Evolutionary conservation across 2,113 vertebrate genomes (phyloP).

Genomic region (Callospermophilus lateralis): DNA sequence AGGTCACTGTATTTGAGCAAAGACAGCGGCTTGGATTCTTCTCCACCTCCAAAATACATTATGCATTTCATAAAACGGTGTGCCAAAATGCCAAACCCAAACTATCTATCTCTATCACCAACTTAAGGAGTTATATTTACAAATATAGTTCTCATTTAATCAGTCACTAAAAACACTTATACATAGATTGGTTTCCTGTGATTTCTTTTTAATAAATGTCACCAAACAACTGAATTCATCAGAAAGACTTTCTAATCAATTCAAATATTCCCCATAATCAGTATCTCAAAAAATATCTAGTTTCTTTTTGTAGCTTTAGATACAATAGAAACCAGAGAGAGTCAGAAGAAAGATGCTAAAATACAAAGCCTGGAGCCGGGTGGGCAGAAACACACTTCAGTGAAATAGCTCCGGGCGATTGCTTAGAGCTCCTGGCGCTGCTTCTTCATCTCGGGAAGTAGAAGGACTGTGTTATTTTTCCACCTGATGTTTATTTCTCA

Average conservation of each 20-base stretch:
- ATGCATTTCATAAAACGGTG: background rate
- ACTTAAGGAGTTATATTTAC: background rate
- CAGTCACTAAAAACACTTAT: background rate
- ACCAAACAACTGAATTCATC: background rate
- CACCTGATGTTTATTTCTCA: background rate
- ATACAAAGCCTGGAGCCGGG: background rate
- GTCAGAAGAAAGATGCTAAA: background rate
- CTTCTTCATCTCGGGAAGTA: background rate
- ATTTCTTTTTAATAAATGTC: background rate
- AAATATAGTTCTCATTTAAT: background rate
- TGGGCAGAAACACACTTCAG: conserved; percentile 42
- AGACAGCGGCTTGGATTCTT: background rate
- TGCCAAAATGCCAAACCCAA: background rate
- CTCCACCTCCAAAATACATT: rapidly evolving
- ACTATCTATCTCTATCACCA: background rate
- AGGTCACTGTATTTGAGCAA: background rate
- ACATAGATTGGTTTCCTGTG: background rate
- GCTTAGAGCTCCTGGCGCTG: background rate
- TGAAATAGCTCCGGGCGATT: background rate
- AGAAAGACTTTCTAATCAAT: conserved; percentile 12
- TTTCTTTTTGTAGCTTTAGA: conserved; percentile 38
- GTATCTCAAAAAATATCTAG: background rate
- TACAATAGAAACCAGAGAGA: background rate
- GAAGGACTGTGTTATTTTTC: background rate
- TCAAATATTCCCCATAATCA: background rate